Percentiles rank a stretch among this genome's conserved stretches.
phyloP scores from a whole-genome alignment of 2,888 invertebrate species.

The Xestia ashworthii region DNA sequence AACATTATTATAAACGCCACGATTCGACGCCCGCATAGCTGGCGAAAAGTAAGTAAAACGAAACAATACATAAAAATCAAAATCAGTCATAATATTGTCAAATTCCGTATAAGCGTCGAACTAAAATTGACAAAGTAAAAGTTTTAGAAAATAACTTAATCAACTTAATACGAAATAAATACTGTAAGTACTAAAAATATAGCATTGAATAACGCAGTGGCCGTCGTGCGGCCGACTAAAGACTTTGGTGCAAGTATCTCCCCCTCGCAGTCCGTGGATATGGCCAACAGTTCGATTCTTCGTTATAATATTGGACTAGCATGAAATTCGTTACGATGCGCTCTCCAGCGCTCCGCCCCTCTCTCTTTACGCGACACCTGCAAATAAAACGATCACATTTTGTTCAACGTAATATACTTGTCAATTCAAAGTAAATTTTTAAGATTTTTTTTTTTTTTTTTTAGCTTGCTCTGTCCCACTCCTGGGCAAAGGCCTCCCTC shows the following conservation, averaged over 20 bases:
- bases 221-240: conserved; percentile 75
- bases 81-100: conserved; percentile 82
- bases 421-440: too few species aligned
- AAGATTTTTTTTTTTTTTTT: too few species aligned
- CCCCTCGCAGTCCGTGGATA: conserved; percentile 79
- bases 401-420: not conserved
- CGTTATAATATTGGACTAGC: conserved; percentile 88
- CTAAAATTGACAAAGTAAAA: conserved; percentile 71
- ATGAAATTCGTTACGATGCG: conserved; percentile 86
- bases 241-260: conserved; percentile 86
- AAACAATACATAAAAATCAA: conserved; percentile 68
- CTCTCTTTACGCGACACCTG: conserved; percentile 66
- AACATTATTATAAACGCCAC: conserved; percentile 53
- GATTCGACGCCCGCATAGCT: conserved; percentile 41
- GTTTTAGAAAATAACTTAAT: conserved; percentile 76
- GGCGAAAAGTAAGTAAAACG: conserved; percentile 58
- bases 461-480: too few species aligned
- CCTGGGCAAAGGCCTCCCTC: too few species aligned
- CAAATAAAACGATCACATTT: conserved; percentile 35
- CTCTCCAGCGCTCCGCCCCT: conserved; percentile 69
- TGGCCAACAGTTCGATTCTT: conserved; percentile 88
- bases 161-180: conserved; percentile 88
- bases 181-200: conserved; percentile 89
- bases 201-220: conserved; percentile 72
- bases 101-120: conserved; percentile 70